Conservation (phyloP, 2,113 vertebrate genomes). For the Cyanoramphus novaezelandiae region DNA sequence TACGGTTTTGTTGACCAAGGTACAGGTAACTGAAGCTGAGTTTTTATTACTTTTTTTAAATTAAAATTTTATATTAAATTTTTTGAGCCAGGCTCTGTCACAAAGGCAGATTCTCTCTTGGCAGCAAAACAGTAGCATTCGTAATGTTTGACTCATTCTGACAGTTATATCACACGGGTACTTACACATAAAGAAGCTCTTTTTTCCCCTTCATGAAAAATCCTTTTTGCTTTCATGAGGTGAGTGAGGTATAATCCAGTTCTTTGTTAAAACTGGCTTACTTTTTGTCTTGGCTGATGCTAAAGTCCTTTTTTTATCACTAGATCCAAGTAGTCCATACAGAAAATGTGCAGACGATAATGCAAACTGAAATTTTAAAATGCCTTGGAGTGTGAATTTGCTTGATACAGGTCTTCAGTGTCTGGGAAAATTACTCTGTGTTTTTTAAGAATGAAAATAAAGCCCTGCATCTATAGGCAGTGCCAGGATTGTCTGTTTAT, state of each 20-base stretch:
- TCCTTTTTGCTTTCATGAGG: background rate
- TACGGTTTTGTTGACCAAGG: background rate
- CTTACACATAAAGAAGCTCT: background rate
- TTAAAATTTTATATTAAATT: background rate
- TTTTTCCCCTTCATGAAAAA: background rate
- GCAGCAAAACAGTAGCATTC: background rate
- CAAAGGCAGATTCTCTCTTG: background rate
- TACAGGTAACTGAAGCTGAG: background rate
- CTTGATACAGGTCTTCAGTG: background rate
- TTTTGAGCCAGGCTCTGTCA: background rate
- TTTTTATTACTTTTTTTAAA: background rate
- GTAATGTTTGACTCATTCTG: background rate
- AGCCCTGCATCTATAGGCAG: background rate
- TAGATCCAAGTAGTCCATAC: background rate
- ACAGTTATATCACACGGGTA: background rate
- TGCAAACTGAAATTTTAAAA: background rate
- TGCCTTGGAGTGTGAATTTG: background rate
- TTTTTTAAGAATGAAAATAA: background rate
- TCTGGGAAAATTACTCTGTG: background rate
- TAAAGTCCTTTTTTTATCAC: background rate
- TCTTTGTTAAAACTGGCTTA: background rate
- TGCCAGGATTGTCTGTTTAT: background rate
- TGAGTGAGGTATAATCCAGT: background rate
- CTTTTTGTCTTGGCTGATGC: background rate
- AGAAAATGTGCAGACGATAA: background rate